These are phyloP conservation scores for Circaetus cinerascens DNA, from an alignment of 2,113 vertebrate genomes.

Conservation along the genomic window DNA sequence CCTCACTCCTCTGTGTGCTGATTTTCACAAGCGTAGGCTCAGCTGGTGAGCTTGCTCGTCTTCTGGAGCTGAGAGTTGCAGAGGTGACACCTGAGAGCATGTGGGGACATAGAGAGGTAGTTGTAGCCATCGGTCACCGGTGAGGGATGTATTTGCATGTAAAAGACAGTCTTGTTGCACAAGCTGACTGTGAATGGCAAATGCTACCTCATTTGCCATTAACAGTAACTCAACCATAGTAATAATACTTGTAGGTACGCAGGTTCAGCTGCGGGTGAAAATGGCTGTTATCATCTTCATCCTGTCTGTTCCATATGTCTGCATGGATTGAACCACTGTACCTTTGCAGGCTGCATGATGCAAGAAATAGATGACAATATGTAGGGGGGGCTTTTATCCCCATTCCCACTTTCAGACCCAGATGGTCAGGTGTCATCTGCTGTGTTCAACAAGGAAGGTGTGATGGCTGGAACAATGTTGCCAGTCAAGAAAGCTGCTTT, in stretches of 20 bases:
- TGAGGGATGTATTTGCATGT: background rate
- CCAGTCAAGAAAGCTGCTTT: background rate
- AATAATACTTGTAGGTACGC: background rate
- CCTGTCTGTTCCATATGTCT: background rate
- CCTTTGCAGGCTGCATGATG: background rate
- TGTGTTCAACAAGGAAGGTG: background rate
- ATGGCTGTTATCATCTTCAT: background rate
- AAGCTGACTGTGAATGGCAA: background rate
- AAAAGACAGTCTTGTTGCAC: background rate
- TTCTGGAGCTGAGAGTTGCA: background rate
- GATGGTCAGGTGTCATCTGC: background rate
- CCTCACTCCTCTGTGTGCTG: background rate
- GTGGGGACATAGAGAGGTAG: background rate
- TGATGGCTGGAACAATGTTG: background rate
- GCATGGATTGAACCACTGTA: background rate
- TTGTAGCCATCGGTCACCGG: background rate
- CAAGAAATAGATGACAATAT: background rate
- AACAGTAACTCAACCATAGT: background rate
- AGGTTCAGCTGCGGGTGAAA: background rate
- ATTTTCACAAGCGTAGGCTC: background rate
- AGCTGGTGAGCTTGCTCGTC: background rate
- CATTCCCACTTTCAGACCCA: background rate
- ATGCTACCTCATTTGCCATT: background rate
- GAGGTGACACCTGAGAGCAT: background rate
- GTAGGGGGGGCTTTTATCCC: background rate